Percentiles rank a stretch among this genome's conserved stretches.
These are phyloP conservation scores for Cryptosula pallasiana DNA, from an alignment of 2,888 invertebrate species.

Conservation along the genomic window DNA sequence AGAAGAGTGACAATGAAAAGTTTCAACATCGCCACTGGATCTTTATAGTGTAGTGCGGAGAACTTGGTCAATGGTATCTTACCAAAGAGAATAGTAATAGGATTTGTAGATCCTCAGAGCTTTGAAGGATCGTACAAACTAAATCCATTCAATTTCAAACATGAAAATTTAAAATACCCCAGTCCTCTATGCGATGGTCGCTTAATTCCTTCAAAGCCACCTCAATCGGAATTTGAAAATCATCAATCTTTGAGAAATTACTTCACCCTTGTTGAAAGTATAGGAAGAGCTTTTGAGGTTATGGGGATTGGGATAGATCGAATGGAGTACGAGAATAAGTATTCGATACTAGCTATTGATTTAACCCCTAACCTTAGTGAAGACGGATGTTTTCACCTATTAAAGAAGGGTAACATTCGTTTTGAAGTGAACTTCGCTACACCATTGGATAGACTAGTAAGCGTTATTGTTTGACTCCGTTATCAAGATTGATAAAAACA, in stretches of 20 bases:
- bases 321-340: background rate
- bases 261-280: background rate
- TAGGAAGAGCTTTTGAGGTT: background rate
- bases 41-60: background rate
- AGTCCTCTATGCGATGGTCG: too few species aligned
- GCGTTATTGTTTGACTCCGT: background rate
- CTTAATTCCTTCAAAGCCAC: too few species aligned
- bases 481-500: background rate
- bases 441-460: background rate
- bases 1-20: background rate
- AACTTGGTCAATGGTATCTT: constrained; percentile 10
- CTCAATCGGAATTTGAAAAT: background rate
- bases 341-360: background rate
- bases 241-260: background rate
- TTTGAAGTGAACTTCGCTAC: background rate
- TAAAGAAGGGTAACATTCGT: background rate
- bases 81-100: background rate
- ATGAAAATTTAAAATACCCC: too few species aligned
- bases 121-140: constrained; percentile 13
- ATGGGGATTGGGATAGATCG: background rate
- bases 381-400: background rate
- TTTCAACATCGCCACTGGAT: background rate
- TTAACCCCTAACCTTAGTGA: background rate
- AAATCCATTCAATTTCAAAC: constrained; percentile 15
- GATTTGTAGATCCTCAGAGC: constrained; percentile 8